These are phyloP conservation scores for Aspiorhynchus laticeps DNA, from an alignment of 2,113 vertebrate species.

Conservation along the genomic window DNA sequence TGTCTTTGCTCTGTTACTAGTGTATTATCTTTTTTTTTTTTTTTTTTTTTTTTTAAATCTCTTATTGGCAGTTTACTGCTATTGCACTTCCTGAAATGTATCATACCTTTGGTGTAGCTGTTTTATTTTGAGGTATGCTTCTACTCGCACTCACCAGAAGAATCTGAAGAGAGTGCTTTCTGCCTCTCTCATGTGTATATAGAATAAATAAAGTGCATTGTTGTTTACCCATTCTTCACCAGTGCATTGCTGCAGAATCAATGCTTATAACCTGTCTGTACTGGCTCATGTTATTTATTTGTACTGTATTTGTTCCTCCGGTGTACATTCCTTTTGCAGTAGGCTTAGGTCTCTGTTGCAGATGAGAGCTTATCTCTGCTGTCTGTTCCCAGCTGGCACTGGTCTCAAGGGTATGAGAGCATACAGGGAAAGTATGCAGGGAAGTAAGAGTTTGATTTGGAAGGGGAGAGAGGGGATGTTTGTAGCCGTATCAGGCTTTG, in stretches of 20 bases:
- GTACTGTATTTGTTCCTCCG: not conserved
- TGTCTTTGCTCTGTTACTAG: not conserved
- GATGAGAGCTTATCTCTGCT: not conserved
- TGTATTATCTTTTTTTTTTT: not conserved
- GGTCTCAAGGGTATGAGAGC: not conserved
- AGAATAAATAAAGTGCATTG: not conserved
- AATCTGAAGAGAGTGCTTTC: not conserved
- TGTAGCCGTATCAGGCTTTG: not conserved
- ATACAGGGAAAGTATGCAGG: conserved; percentile 27
- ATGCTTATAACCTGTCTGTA: not conserved
- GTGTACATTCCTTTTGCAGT: not conserved
- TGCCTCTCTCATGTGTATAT: not conserved
- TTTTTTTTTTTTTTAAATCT: not conserved
- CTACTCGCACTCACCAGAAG: not conserved
- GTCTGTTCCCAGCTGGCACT: conserved; percentile 7
- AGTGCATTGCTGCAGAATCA: not conserved
- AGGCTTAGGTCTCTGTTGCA: not conserved
- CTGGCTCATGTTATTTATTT: not conserved
- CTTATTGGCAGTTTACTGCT: not conserved
- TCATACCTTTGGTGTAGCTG: not conserved
- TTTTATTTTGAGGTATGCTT: not conserved
- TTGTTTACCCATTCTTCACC: not conserved
- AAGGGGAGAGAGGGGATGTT: conserved; percentile 33
- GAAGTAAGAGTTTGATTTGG: not conserved
- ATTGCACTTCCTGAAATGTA: not conserved